Base-by-base conservation (phyloP, 30 jellyfish, hydroid and myxozoan species). In the Phacellophora camtschatica region DNA sequence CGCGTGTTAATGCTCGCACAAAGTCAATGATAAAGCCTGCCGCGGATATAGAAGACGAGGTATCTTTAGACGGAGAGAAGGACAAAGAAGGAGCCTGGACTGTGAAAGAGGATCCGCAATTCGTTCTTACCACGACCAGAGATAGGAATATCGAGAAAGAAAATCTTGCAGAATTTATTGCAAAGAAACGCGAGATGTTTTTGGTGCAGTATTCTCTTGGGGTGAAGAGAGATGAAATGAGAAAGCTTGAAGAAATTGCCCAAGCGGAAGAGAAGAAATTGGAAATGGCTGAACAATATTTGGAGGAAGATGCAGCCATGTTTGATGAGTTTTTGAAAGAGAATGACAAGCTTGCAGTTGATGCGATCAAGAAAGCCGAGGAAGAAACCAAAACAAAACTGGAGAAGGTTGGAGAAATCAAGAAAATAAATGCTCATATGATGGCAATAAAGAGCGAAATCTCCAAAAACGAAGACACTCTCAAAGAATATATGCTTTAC, bases 241-340 rank as follows among this genome's bases (percentile, higher is more conserved):
- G 99, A 77, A 93, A 93, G 78, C 84, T 93, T 23, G 99, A 93
- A 62, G 99, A 93, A 71, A 77, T 85, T 19, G 99, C 99, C 8
- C 96, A 93, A 95, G 95, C 92, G 3, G 99, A 93, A 66, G 99
- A 93, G 66, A 86, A 82, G 90, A 93, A 93, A 45, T 53, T 93
- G 48, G 99, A 93, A 37, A 68, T 93, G 76, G 99, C 99, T 12
- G 99, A 93, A 34, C 97, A 87, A 49, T 87, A 86, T 72, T 66
- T 93, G 45, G 99, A 93, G 61, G 99, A 93, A 82, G 99, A 93
- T 50, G 99, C 99, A 0, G 88, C 96, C 69, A 93, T 93, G 99
- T 93, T 93, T 86, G 99, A 93, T 74, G 99, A 93, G 68, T 93
- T 93, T 63, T 51, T 93, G 75, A 93, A 93, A 63, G 96, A 87